Evolutionary conservation across 2,797 vertebrate genomes (phyloP), one percentile per base, ranked within the genome.

Genomic region (Sebastes goodei): DNA sequence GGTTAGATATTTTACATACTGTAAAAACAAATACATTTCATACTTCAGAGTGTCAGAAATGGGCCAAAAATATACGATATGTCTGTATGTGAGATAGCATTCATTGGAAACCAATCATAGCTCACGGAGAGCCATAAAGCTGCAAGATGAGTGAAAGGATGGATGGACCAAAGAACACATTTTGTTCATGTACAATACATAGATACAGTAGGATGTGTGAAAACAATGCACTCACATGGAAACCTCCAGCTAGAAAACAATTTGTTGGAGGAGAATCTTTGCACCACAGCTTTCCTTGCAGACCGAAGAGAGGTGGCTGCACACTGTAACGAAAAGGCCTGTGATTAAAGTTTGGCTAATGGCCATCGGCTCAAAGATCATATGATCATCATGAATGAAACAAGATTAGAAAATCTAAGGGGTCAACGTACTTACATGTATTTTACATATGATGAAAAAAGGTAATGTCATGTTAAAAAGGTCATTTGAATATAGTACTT

Each of bases 1-100:
- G 30, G 71, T 20, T n/a, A 52, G 59, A 62, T 60, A 55, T 46
- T 46, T 46, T 46, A 46, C n/a, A n/a, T 11, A 38, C 30, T 71
- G 30, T 82, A 35, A 76, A 76, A 78, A 76, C 10, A 69, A 83
- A 78, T 60, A 10, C 23, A 78, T 83, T 25, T 80, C 62, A 77
- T 35, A 55, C 65, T 32, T 25, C 25, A 57, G n/a, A 70, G 29
- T 29, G 49, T 68, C 32, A 59, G 7, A 30, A 66, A 70, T 53
- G 56, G 66, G 1, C 6, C 33, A 5, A 38, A 70, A 68, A 57
- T 78, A 38, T 60, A 46, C 15, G 6, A 7, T 46, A 42, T 42
- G 35, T 59, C 29, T 78, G 2, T 32, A 38, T 63, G 61, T 15
- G 30, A 42, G 15, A 56, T 17, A 25, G 64, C 7, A 7, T 65